Percentiles rank a stretch among this genome's conserved stretches.
These are phyloP conservation scores for Sympetrum striolatum DNA, from an alignment of 2,888 invertebrate genomes.

Conservation along the genomic window DNA sequence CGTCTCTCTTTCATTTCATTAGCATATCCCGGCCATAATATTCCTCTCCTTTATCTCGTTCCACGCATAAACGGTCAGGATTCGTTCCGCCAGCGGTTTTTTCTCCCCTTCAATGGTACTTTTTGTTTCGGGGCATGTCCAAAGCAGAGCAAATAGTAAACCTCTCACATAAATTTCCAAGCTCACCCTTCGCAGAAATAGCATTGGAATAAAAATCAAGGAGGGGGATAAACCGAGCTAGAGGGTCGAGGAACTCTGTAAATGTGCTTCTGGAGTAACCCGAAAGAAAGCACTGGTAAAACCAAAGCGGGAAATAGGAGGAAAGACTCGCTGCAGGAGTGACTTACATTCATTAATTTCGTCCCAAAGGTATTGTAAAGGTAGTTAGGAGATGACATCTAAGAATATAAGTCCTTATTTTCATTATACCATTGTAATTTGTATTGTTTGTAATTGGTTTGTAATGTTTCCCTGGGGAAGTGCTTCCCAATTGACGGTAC, in stretches of 20 bases:
- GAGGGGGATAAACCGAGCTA: not conserved
- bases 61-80: not conserved
- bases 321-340: too few species aligned
- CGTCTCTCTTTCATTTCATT: not conserved
- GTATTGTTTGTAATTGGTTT: too few species aligned
- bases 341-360: too few species aligned
- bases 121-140: not conserved
- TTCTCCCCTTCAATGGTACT: not conserved
- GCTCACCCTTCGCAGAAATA: not conserved
- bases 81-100: not conserved
- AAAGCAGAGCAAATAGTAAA: not conserved
- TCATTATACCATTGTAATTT: too few species aligned
- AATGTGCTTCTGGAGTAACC: not conserved
- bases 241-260: not conserved
- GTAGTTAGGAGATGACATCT: too few species aligned
- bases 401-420: too few species aligned
- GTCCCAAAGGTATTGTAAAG: too few species aligned
- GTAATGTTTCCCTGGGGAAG: too few species aligned
- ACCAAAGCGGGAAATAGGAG: not conserved
- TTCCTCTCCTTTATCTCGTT: not conserved
- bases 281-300: too few species aligned
- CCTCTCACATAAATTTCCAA: not conserved
- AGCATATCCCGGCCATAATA: not conserved
- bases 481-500: too few species aligned
- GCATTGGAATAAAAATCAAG: not conserved